Base-by-base conservation (phyloP, 2,113 vertebrate species). In the Pollimyrus isidori region DNA sequence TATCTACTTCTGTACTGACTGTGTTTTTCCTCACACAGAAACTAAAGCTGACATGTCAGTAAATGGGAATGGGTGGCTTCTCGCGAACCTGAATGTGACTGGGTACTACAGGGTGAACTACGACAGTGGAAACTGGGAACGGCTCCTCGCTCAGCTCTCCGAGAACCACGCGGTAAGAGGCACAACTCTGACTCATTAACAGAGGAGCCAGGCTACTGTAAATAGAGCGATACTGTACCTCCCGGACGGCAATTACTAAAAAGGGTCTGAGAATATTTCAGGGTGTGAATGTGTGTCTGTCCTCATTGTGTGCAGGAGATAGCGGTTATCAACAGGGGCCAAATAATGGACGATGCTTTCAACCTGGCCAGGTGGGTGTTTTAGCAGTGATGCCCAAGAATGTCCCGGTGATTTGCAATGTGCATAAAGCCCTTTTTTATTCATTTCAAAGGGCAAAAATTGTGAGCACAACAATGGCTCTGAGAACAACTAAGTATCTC, bases 51-150 rank as follows among this genome's bases (percentile, higher is more conserved):
- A 10, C 0, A 94, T 97, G 94, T 92, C 0, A 9, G 6, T 35
- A 0, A 1, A 0, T 0, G 0, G 0, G 0, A 0, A 0, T 2
- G 89, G 92, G 0, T 99, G 98, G 98, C 39, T 99, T n/a, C 92
- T 99, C 90, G 94, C 96, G 88, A 99, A 99, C 92, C 23, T 97
- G 48, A 90, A 98, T 0, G 96, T 97, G 62, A 95, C 94, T 0
- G 98, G 97, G 21, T 99, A 97, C 90, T 99, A 97, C 94, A 94
- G 95, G 2, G 98, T 99, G 82, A 98, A 99, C 93, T 99, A 99
- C 1, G 96, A 99, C 58, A 13, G 10, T 0, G 88, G 30, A 0
- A 99, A 99, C 94, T 99, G 98, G 98, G 23, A 92, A 1, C 94
- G 87, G 11, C 95, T 99, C 69, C 91, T 97, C 1, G 0, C 0